Conservation (phyloP, 2,113 vertebrate genomes). For the Leptocoma aspasia region DNA sequence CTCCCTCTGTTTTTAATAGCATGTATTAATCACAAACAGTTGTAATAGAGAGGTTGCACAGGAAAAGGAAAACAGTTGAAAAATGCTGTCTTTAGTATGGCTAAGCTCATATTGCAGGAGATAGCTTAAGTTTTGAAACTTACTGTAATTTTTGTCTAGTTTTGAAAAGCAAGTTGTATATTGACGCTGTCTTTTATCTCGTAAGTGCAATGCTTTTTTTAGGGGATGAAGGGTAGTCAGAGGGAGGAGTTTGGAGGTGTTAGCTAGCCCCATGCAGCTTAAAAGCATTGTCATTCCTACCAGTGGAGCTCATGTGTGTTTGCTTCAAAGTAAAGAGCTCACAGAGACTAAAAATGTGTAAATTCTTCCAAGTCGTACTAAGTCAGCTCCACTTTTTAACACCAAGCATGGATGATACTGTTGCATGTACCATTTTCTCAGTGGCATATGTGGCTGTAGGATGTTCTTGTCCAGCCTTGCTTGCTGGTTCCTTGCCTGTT, state of each 20-base stretch:
- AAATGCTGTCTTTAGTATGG: neutral
- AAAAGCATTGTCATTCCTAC: neutral
- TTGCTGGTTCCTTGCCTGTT: rapidly evolving
- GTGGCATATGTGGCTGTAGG: neutral
- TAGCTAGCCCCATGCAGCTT: neutral
- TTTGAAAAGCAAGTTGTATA: neutral
- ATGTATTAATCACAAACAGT: conserved; percentile 12
- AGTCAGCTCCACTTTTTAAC: neutral
- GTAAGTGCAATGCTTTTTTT: neutral
- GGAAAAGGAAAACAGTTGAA: neutral
- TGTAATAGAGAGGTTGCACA: neutral
- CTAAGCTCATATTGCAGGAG: neutral
- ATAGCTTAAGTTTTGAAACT: neutral
- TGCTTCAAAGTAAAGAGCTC: neutral
- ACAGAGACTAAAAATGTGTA: neutral
- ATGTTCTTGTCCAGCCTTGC: neutral
- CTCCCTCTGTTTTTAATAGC: conserved; percentile 13
- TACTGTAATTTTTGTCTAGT: neutral
- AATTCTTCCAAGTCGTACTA: neutral
- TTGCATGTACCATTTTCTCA: neutral
- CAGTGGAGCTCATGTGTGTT: neutral
- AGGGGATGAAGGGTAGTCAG: neutral
- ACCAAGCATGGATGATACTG: neutral
- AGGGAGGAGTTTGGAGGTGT: neutral
- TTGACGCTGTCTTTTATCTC: neutral